These are phyloP conservation scores for Dryoscopus gambensis DNA, from an alignment of 2,113 vertebrate species.

Conservation along the genomic window DNA sequence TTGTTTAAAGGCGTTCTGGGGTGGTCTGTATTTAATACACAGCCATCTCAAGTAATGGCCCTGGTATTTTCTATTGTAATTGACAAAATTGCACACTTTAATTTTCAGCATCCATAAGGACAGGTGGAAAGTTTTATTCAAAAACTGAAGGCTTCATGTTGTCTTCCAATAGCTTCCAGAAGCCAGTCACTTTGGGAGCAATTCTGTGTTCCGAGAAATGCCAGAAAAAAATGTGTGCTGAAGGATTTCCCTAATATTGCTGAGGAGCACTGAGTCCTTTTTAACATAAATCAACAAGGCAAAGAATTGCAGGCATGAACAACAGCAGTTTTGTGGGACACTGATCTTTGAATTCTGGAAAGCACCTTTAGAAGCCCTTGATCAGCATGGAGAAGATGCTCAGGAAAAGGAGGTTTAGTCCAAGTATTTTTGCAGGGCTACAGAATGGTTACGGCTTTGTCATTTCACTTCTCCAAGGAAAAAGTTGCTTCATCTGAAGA, in stretches of 20 bases:
- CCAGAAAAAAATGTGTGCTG: slow-evolving; percentile 21
- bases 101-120: slow-evolving; percentile 37
- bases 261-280: neutral
- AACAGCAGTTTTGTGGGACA: neutral
- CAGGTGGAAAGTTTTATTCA: slow-evolving; percentile 60
- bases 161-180: slow-evolving; percentile 54
- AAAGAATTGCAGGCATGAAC: neutral
- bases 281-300: neutral
- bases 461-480: neutral
- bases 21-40: slow-evolving; percentile 42
- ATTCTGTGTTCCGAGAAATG: neutral
- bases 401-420: neutral
- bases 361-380: neutral
- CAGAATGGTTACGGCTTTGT: neutral
- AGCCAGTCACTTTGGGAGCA: slow-evolving; percentile 42
- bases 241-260: slow-evolving; percentile 12
- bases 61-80: neutral
- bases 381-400: neutral
- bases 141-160: neutral
- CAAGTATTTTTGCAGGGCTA: neutral
- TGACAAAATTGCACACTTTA: slow-evolving; percentile 27
- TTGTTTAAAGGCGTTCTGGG: neutral
- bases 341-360: neutral
- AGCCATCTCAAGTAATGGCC: slow-evolving; percentile 2
- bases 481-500: neutral